phyloP scores from a whole-genome alignment of 2,888 invertebrate genomes.

The Neoaliturus tenellus region DNA sequence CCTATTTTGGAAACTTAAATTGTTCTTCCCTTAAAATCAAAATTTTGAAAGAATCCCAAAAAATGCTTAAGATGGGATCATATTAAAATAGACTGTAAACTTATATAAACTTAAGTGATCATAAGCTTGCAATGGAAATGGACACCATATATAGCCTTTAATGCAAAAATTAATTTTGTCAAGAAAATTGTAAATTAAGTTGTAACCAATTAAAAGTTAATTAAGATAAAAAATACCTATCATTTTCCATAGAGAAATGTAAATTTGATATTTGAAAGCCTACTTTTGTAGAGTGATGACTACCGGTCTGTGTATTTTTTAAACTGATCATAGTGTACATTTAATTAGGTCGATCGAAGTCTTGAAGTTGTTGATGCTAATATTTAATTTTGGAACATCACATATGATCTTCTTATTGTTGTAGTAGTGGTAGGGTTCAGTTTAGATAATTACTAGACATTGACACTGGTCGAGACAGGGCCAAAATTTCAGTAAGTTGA shows the following conservation, averaged over 20 bases:
- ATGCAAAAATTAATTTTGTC: background rate
- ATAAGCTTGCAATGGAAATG: conserved; percentile 34
- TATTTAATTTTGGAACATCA: conserved; percentile 18
- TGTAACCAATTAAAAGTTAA: background rate
- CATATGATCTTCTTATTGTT: conserved; percentile 33
- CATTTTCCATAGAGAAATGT: background rate
- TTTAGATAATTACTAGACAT: too few species aligned
- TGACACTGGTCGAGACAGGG: too few species aligned
- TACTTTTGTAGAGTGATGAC: background rate
- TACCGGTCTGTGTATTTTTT: background rate
- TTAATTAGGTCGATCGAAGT: background rate
- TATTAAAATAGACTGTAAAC: background rate
- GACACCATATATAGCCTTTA: conserved; percentile 11
- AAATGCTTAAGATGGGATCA: conserved; percentile 37
- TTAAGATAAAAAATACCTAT: background rate
- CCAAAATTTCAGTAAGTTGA: too few species aligned
- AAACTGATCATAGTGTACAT: too few species aligned
- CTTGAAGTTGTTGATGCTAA: conserved; percentile 27
- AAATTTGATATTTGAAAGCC: background rate
- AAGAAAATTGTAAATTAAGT: background rate
- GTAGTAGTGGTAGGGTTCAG: conserved; percentile 44
- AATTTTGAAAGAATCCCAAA: conserved; percentile 45
- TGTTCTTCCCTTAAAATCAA: conserved; percentile 34
- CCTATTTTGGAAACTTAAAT: conserved; percentile 34
- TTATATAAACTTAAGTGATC: background rate